These are phyloP conservation scores for Plemyria rubiginata DNA, from an alignment of 2,888 invertebrate genomes.

Conservation along the genomic window DNA sequence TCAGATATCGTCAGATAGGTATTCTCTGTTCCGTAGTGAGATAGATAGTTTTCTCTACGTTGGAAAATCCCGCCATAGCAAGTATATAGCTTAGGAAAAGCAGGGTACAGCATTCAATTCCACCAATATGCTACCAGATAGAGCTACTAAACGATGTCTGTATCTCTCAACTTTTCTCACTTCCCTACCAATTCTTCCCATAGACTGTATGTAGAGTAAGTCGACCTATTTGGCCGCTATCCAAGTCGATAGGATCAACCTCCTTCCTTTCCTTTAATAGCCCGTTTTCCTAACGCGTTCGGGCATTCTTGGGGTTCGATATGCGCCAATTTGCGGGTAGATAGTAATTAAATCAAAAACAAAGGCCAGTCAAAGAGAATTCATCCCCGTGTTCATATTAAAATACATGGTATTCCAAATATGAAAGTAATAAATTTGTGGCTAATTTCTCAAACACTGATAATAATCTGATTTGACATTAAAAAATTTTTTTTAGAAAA, in stretches of 20 bases:
- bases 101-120: background rate
- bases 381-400: no score
- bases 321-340: background rate
- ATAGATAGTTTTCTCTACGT: no score
- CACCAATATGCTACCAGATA: background rate
- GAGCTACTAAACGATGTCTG: background rate
- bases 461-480: no score
- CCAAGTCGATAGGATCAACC: constrained; percentile 38
- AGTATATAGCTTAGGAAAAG: no score
- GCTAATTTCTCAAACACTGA: no score
- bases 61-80: no score
- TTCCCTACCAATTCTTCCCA: background rate
- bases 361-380: background rate
- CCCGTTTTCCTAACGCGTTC: constrained; percentile 32
- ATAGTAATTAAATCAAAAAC: background rate
- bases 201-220: constrained; percentile 24
- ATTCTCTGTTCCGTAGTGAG: no score
- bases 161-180: background rate
- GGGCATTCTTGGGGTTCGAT: constrained; percentile 8
- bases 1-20: no score
- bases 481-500: no score
- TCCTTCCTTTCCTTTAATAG: constrained; percentile 33
- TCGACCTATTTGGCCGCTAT: constrained; percentile 36
- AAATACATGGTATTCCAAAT: no score
- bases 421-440: no score